Base-by-base conservation (phyloP, 2,113 vertebrate genomes). In the Labeo catla region DNA sequence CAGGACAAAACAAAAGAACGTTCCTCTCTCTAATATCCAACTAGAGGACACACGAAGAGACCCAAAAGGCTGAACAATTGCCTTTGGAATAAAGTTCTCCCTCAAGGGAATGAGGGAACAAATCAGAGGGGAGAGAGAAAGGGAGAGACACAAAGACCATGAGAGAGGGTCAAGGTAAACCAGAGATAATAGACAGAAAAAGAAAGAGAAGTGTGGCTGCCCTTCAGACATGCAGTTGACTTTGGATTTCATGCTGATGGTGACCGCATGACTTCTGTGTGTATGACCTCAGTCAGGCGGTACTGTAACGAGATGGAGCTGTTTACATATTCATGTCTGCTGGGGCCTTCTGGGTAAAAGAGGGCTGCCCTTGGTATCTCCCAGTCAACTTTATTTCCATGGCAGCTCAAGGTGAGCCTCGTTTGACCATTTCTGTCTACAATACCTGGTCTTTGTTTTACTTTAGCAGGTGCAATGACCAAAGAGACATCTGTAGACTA, bases 371-470 rank as follows among this genome's bases (percentile, higher is more conserved):
- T 91, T 86, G 86, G 65, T 81, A 85, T 73, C 82, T 89, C 90
- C 90, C 92, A 65, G 83, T 93, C 91, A 91, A 83, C 81, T 19
- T 70, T 79, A 80, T 36, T 77, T 86, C 45, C 19, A 85, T 89
- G 83, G 85, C 74, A 74, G 86, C 59, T 86, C 79, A 88, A 87
- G 91, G 91, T 92, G 91, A 93, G 89, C 89, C 91, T 78, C 28
- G 36, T 21, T 76, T 72, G 28, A 86, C 86, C 61, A 81, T 72
- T 68, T 73, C 8, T 63, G 7, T 34, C 13, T 6, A 63, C 57
- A 39, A 63, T 43, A 47, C 19, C 16, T 3, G 8, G n/a, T 28
- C 7, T 4, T 36, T 39, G 3, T 45, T 76, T 13, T 76, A 2
- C 4, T 47, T 47, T 47, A 73, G n/a, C 72, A 74, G 43, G 2